Conservation (phyloP, 2,888 invertebrate species). For the Dyspetes luteomarginatus region DNA sequence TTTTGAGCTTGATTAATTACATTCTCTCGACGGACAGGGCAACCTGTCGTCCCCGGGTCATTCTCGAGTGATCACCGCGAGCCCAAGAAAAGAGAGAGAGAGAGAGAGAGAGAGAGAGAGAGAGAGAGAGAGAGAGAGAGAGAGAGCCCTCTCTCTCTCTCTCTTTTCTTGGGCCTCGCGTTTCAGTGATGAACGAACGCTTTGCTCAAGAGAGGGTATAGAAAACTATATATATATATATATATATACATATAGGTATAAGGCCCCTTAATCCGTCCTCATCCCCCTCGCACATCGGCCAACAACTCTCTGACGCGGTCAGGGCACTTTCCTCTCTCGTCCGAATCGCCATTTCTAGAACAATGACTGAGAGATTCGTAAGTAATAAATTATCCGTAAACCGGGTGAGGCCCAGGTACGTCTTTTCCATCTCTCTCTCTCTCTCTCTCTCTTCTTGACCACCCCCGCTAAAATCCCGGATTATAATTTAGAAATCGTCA, state of each 20-base stretch:
- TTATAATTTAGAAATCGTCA: constrained; percentile 62
- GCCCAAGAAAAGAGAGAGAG: too few species aligned
- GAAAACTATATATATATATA: background rate
- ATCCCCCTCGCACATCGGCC: constrained; percentile 32
- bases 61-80: constrained; percentile 61
- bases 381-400: constrained; percentile 79
- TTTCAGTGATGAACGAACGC: constrained; percentile 7
- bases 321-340: constrained; percentile 40
- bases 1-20: constrained; percentile 80
- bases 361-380: constrained; percentile 74
- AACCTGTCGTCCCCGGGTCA: constrained; percentile 71
- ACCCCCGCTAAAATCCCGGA: constrained; percentile 48
- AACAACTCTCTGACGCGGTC: constrained; percentile 28
- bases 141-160: constrained; percentile 44
- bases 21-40: constrained; percentile 67
- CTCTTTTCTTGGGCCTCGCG: constrained; percentile 27
- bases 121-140: too few species aligned
- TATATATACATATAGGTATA: constrained; percentile 24
- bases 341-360: constrained; percentile 75
- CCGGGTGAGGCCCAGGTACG: constrained; percentile 72
- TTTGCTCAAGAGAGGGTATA: background rate
- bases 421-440: constrained; percentile 33
- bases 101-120: too few species aligned
- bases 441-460: background rate
- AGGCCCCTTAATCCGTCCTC: constrained; percentile 69